A percentile compares a stretch with the other conserved stretches of the same genome.
These are phyloP conservation scores for Callinectes sapidus DNA, from an alignment of 2,888 invertebrate genomes.

Conservation along the genomic window DNA sequence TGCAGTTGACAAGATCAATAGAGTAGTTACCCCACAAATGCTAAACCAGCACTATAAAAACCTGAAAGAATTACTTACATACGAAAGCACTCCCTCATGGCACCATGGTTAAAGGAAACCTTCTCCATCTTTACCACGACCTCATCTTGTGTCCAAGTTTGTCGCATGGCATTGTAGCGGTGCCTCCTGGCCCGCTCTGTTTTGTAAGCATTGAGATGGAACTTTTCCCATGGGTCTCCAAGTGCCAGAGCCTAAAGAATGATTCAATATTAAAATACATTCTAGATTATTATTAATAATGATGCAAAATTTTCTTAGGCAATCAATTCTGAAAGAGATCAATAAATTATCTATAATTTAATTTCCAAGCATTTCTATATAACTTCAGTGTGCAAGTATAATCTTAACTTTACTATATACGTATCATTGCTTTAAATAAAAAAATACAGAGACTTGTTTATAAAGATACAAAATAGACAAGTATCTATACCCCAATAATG, in stretches of 20 bases:
- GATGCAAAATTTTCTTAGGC: background rate
- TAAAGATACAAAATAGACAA: no score
- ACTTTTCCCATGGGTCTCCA: conserved; percentile 78
- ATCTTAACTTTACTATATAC: background rate
- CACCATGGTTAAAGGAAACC: conserved; percentile 78
- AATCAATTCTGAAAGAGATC: background rate
- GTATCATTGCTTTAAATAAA: background rate
- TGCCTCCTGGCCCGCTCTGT: conserved; percentile 77
- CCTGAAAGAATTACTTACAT: conserved; percentile 76
- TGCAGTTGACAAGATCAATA: no score
- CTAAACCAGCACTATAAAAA: background rate
- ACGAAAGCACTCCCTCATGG: conserved; percentile 79
- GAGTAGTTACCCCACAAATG: background rate
- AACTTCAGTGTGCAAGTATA: background rate
- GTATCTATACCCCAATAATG: no score
- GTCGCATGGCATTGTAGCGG: conserved; percentile 78
- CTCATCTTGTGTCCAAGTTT: conserved; percentile 78
- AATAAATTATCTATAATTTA: no score
- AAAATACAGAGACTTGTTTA: no score
- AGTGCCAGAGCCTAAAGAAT: conserved; percentile 69
- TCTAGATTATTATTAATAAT: background rate
- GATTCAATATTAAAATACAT: background rate
- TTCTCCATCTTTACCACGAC: conserved; percentile 78
- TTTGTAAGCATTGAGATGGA: conserved; percentile 77
- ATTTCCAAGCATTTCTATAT: no score